Base-by-base conservation (phyloP, 2,797 vertebrate species). In the Sylvia borin region DNA sequence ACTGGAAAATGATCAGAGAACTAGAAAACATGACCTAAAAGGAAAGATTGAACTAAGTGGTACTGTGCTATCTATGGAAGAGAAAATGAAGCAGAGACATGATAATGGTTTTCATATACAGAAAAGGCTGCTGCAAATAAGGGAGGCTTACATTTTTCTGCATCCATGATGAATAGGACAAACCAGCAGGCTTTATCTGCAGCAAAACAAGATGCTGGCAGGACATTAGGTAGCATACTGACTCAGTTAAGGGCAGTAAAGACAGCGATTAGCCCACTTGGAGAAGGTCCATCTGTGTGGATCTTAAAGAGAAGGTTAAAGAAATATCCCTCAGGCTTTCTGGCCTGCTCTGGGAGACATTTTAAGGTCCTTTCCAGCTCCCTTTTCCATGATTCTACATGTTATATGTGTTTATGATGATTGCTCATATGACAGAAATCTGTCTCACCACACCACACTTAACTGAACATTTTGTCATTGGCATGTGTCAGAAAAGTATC, bases 1-100 rank as follows among this genome's bases (percentile, higher is more conserved):
- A 87, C 84, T 89, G 81, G 84, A 86, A 94, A 93, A 96, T 84
- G 11, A 96, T 92, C 86, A 87, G 43, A 93, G 82, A 92, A 88
- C 79, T 86, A 85, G 85, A 90, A 95, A 95, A 95, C 82, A 78
- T 2, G 7, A 93, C 73, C 62, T 88, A 70, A 76, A 81, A 88
- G 0, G 15, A 80, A 94, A 93, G 80, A 91, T 65, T 91, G 79
- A 95, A 81, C 92, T 95, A 94, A 97, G 94, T 95, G 82, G 60
- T 58, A 84, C 61, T 86, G 73, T 70, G 76, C 76, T 88, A 51
- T 70, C 85, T 86, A 3, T 34, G 62, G 70, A 93, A 93, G 54
- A 75, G 70, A 95, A 95, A 95, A 95, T 72, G 58, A 91, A 90
- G 90, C 58, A 88, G 65, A 88, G 27, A 72, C 20, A 51, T 10